Percentiles rank a stretch among this genome's conserved stretches.
Evolutionary conservation across 2,888 invertebrate species (phyloP).

Genomic region (Nomada hirtipes): DNA sequence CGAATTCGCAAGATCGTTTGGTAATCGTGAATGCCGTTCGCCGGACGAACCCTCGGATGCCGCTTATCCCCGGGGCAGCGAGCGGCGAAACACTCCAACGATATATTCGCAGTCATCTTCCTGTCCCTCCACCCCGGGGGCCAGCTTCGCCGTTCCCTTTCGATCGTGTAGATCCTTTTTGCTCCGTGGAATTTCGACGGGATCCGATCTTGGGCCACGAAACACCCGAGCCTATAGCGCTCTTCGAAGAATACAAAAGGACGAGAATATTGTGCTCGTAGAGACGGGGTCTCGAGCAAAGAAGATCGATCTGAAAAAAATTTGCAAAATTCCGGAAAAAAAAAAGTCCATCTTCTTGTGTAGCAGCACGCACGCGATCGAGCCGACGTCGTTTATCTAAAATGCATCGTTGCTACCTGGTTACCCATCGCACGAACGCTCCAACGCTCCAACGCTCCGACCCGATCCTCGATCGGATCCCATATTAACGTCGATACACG

Average conservation of each 20-base stretch:
- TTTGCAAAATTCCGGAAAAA: too few species aligned
- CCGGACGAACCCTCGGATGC: conserved; percentile 52
- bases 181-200: background rate
- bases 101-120: conserved; percentile 54
- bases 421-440: conserved; percentile 4
- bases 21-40: conserved; percentile 58
- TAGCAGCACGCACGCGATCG: conserved; percentile 12
- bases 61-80: conserved; percentile 51
- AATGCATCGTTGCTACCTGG: conserved; percentile 15
- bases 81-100: conserved; percentile 53
- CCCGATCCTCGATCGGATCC: too few species aligned
- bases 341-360: too few species aligned
- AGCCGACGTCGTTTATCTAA: background rate
- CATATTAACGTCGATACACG: background rate
- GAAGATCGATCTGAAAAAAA: too few species aligned
- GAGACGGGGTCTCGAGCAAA: too few species aligned
- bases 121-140: too few species aligned
- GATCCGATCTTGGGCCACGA: background rate
- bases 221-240: too few species aligned
- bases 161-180: conserved; percentile 1
- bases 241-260: too few species aligned
- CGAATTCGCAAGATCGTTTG: conserved; percentile 60
- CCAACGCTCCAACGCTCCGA: too few species aligned
- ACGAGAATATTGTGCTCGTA: too few species aligned
- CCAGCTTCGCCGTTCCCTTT: background rate